These are phyloP conservation scores for Parotia lawesii DNA, from an alignment of 2,113 vertebrate genomes.

Conservation along the genomic window DNA sequence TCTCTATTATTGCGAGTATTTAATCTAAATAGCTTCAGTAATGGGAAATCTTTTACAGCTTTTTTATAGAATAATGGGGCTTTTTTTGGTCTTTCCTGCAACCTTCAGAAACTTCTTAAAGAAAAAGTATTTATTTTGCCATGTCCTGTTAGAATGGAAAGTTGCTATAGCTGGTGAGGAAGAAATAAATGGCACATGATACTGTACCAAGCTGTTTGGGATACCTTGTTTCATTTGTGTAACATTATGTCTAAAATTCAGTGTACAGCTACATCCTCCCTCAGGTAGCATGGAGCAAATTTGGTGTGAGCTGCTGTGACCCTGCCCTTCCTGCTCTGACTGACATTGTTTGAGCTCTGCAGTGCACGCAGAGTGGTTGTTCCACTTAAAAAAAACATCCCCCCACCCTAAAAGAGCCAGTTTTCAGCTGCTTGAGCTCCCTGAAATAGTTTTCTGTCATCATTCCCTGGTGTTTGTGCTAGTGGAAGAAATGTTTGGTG, in stretches of 20 bases:
- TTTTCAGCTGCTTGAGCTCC: background rate
- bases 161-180: background rate
- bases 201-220: background rate
- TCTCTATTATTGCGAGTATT: background rate
- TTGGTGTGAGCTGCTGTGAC: background rate
- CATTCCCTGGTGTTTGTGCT: background rate
- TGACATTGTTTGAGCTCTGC: background rate
- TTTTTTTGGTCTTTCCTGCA: background rate
- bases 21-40: background rate
- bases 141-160: background rate
- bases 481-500: background rate
- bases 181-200: background rate
- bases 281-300: background rate
- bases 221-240: background rate
- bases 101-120: background rate
- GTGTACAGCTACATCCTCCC: fast-evolving
- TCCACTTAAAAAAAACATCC: background rate
- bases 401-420: background rate
- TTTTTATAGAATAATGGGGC: background rate
- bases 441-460: background rate
- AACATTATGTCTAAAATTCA: background rate
- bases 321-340: background rate
- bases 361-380: fast-evolving
- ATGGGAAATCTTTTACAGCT: background rate
- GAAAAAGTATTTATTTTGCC: background rate